Percentiles rank a stretch among this genome's conserved stretches.
Conservation (phyloP, 2,797 vertebrate genomes). For the Trachurus trachurus region DNA sequence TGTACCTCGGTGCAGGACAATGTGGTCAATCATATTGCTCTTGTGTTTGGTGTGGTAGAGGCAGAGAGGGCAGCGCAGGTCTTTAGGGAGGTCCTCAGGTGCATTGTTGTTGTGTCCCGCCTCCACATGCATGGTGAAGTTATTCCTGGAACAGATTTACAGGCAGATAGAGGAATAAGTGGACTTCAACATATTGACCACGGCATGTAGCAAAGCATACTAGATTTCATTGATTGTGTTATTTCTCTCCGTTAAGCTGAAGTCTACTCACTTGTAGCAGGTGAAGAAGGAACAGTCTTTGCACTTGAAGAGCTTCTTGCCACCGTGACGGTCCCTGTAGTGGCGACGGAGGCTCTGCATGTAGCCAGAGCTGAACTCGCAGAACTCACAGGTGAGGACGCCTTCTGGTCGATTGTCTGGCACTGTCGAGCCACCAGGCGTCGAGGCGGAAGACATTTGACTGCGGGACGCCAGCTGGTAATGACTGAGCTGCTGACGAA, state of each 20-base stretch:
- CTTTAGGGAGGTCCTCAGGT: conserved; percentile 92
- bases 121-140: conserved; percentile 97
- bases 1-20: conserved; percentile 96
- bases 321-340: conserved; percentile 97
- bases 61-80: conserved; percentile 97
- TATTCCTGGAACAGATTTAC: conserved; percentile 86
- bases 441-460: conserved; percentile 88
- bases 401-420: conserved; percentile 86
- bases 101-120: conserved; percentile 91
- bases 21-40: conserved; percentile 99
- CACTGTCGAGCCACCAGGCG: conserved; percentile 63
- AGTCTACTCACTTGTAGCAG: conserved; percentile 92
- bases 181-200: too few species aligned
- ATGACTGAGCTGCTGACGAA: conserved; percentile 95
- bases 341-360: conserved; percentile 99
- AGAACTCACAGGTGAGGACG: conserved; percentile 97
- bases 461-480: conserved; percentile 94
- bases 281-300: conserved; percentile 99
- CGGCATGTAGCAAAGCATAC: neutral
- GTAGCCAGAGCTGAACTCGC: conserved; percentile 98
- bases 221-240: neutral
- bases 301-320: conserved; percentile 99
- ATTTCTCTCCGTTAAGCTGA: neutral
- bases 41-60: conserved; percentile 99
- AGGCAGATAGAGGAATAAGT: conserved; percentile 1